Evolutionary conservation across 1,140 invertebrate species (phyloP).

Genomic region (Pissodes strobi): DNA sequence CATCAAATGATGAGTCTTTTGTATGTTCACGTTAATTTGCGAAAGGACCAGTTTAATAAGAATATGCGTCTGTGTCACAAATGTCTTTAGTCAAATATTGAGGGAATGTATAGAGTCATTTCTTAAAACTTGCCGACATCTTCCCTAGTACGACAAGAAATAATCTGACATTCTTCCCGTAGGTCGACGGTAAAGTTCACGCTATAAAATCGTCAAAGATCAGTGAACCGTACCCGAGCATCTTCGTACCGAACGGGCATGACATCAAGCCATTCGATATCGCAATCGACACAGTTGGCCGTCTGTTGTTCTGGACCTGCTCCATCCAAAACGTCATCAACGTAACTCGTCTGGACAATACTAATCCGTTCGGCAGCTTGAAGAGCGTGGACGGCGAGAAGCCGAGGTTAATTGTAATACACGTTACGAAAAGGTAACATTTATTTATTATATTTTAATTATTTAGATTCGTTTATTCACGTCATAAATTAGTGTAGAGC

Average conservation of each 20-base stretch:
- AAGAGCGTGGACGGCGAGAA: conserved; percentile 74
- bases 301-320: conserved; percentile 88
- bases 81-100: no score
- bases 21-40: no score
- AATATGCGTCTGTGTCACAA: no score
- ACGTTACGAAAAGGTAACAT: conserved; percentile 71
- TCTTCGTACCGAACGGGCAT: conserved; percentile 60
- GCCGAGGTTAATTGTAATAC: conserved; percentile 80
- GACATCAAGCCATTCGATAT: conserved; percentile 74
- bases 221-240: conserved; percentile 66
- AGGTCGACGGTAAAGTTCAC: conserved; percentile 79
- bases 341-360: conserved; percentile 75
- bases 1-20: no score
- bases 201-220: conserved; percentile 73
- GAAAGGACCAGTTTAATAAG: no score
- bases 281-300: conserved; percentile 81
- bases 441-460: not conserved
- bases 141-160: no score
- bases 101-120: no score
- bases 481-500: no score
- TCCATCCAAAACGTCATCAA: conserved; percentile 83
- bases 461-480: no score
- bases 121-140: no score
- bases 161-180: no score
- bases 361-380: conserved; percentile 72